phyloP scores from a whole-genome alignment of 2,888 invertebrate species.

The Orchesella flavescens region DNA sequence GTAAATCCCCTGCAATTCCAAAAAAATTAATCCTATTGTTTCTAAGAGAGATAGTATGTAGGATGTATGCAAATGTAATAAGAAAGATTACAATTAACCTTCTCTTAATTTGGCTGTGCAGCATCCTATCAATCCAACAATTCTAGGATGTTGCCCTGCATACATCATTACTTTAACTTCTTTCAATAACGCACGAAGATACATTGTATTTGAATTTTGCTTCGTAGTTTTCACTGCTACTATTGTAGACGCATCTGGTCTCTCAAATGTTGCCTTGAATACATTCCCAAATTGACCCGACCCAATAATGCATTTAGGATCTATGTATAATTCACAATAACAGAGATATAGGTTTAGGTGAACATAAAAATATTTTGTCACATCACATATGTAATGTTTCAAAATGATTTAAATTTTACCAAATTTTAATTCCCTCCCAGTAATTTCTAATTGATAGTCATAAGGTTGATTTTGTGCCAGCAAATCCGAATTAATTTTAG shows the following conservation, averaged over 20 bases:
- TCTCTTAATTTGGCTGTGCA: not conserved
- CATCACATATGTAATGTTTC: no score
- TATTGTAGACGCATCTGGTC: not conserved
- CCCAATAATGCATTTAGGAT: not conserved
- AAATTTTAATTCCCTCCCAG: not conserved
- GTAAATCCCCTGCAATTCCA: not conserved
- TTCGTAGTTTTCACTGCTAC: not conserved
- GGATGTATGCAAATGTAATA: no score
- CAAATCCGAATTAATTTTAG: not conserved
- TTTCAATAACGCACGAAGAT: not conserved
- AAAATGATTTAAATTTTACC: not conserved
- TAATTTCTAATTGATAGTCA: not conserved
- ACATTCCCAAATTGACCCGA: not conserved
- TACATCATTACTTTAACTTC: slow-evolving; percentile 5
- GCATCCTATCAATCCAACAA: not conserved
- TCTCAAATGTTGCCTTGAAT: not conserved
- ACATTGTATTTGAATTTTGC: not conserved
- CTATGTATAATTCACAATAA: no score
- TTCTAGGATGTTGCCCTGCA: not conserved
- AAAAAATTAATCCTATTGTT: no score
- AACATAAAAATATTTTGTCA: no score
- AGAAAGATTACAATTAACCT: no score
- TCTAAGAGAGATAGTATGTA: no score
- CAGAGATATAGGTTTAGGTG: no score
- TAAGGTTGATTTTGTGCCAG: slow-evolving; percentile 1